Evolutionary conservation across 2,797 vertebrate genomes (phyloP).

Genomic region (Sebastes ruberrimus): DNA sequence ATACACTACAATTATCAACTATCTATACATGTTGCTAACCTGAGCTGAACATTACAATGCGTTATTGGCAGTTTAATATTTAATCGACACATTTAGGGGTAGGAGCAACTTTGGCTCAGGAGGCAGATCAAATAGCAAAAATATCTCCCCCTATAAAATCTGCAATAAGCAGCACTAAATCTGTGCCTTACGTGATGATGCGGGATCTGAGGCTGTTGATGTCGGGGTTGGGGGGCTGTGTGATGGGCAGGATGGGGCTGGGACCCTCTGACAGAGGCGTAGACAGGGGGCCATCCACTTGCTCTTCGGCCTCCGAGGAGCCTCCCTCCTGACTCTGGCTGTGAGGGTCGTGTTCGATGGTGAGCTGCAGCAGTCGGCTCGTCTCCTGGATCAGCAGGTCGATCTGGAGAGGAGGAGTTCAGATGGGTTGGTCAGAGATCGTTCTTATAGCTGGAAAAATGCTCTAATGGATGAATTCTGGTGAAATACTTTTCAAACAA

Average conservation of each 20-base stretch:
- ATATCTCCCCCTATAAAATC: neutral
- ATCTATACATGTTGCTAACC: neutral
- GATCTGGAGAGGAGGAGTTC: constrained; percentile 80
- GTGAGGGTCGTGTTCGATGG: constrained; percentile 95
- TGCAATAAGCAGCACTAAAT: no score
- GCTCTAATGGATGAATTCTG: neutral
- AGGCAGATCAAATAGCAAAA: neutral
- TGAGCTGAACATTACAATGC: neutral
- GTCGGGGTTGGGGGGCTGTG: constrained; percentile 80
- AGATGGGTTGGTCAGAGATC: neutral
- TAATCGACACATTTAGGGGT: neutral
- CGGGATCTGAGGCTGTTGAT: constrained; percentile 76
- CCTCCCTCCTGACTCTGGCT: constrained; percentile 69
- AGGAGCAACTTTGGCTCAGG: neutral
- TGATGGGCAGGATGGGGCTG: constrained; percentile 81
- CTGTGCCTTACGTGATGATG: constrained; percentile 87
- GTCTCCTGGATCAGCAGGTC: constrained; percentile 96
- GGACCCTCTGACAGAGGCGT: constrained; percentile 76
- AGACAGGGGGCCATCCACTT: constrained; percentile 64
- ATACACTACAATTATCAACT: neutral
- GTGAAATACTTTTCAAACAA: neutral
- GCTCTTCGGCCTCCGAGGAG: constrained; percentile 59
- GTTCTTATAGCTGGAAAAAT: neutral
- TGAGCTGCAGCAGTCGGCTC: constrained; percentile 94
- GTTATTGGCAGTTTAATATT: neutral